Evolutionary conservation across 64 coral and sea anemone species (phyloP), one percentile per base, ranked within the genome.

Genomic region (Porites australiensis): DNA sequence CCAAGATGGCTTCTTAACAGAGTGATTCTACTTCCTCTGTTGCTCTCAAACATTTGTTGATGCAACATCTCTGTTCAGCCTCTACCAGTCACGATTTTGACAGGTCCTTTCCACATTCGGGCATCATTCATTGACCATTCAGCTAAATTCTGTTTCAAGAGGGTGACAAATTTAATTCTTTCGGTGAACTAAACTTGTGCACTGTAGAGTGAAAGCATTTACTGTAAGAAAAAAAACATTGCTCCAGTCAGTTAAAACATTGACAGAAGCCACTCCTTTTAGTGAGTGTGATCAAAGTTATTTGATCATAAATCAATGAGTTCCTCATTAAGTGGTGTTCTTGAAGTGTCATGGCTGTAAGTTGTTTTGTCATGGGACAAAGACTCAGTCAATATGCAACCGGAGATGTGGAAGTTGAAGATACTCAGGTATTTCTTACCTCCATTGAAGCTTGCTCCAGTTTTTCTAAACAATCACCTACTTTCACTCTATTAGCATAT

Each of bases 281-380:
- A 47, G 61, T 83, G 80, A 83, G 61, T 50, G 73, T 65, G 7
- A 68, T 66, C 60, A 66, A 67, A 67, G 21, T 50, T 18, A 50
- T 50, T 12, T 27, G 60, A n/a, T n/a, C n/a, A n/a, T n/a, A n/a
- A 67, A 59, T 83, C 80, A 83, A 83, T 83, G 80, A 67, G 44
- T 62, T 83, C 80, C 19, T 67, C 44, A 13, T 65, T 67, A 16
- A 67, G 61, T 83, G 60, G 18, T 9, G 44, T 14, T 44, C 50
- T 50, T 20, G 49, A 48, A 50, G 80, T 83, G 80, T 83, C 80
- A 83, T 83, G 80, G 80, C 80, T 67, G 62, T 83, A 20, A 83
- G 80, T 45, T 67, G 13, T 62, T 67, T 83, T 54, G 89, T 83
- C 53, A 91, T 91, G 89, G 89, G 89, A 8, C 89, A 91, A 73